These are phyloP conservation scores for Temnothorax ravouxi DNA, from an alignment of 2,888 invertebrate species.

Conservation along the genomic window DNA sequence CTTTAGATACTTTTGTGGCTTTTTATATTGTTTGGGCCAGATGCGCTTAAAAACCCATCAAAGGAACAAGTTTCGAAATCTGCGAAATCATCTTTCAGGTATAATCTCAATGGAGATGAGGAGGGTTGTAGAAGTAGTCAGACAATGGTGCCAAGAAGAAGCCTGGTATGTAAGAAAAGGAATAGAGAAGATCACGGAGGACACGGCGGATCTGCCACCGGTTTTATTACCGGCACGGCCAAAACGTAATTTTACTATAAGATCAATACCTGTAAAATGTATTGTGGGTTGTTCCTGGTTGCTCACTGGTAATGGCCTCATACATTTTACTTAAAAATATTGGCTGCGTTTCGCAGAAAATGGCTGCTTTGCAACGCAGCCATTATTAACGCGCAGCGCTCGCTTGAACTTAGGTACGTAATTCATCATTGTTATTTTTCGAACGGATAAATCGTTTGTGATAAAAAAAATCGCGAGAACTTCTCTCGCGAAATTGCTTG, in stretches of 20 bases:
- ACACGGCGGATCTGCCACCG: not conserved
- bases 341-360: too few relatives aligned
- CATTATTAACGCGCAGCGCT: not conserved
- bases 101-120: slow-evolving; percentile 28
- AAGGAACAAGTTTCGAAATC: not conserved
- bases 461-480: not conserved
- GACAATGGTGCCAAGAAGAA: slow-evolving; percentile 9
- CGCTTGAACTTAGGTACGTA: slow-evolving; percentile 7
- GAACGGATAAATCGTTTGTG: not conserved
- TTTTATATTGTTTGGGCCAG: not conserved
- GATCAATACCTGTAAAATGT: slow-evolving; percentile 9
- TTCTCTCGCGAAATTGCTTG: not conserved
- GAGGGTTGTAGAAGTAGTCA: not conserved
- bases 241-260: slow-evolving; percentile 35
- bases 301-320: not conserved
- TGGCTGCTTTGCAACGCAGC: too few relatives aligned
- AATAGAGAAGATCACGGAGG: not conserved
- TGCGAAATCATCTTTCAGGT: not conserved
- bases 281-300: not conserved
- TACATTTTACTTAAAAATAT: slow-evolving; percentile 28
- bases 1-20: not conserved
- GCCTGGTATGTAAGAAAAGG: not conserved
- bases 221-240: not conserved
- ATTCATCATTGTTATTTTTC: not conserved
- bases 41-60: not conserved